Evolutionary conservation across 1,140 invertebrate genomes (phyloP), one percentile per base, ranked within the genome.

Genomic region (Hypothenemus hampei): DNA sequence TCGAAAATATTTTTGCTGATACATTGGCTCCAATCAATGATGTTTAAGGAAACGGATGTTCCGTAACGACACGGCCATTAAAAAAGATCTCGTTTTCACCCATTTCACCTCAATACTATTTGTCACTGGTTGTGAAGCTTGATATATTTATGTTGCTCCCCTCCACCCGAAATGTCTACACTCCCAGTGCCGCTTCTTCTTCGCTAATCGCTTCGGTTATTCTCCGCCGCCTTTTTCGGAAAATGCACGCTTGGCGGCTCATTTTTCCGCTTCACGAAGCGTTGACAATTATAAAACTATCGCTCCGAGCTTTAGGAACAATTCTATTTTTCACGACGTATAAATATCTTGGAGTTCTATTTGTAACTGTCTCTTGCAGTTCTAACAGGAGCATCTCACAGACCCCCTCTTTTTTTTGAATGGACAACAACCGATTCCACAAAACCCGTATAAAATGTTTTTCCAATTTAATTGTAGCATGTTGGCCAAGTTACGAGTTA

Each of bases 71-170:
- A 44, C n/a, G n/a, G 20, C 31, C 3, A 22, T 29, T 21, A 48
- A 36, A 48, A 48, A 48, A 21, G 46, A 36, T 16, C 44, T 6
- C 43, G 45, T 19, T 41, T 43, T 40, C 37, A 22, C 26, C 35
- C 18, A 33, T 33, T 40, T 51, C 59, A 50, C 61, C 65, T 62
- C 49, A 53, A 33, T 49, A 57, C 61, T 57, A 67, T 67, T 67
- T 67, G 65, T 67, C 65, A 67, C 65, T 65, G 65, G 57, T 60
- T 60, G 60, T 63, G 62, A 65, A 65, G 63, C 58, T 62, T 67
- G 65, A 67, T 65, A 67, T 67, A 67, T 67, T 67, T 67, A 67
- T 67, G 65, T 65, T 57, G 50, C n/a, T n/a, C n/a, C n/a, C n/a
- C n/a, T n/a, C n/a, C n/a, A n/a, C 59, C 40, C 26, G 62, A 59